phyloP scores from a whole-genome alignment of 2,113 vertebrate species.

The Coryphaenoides rupestris region DNA sequence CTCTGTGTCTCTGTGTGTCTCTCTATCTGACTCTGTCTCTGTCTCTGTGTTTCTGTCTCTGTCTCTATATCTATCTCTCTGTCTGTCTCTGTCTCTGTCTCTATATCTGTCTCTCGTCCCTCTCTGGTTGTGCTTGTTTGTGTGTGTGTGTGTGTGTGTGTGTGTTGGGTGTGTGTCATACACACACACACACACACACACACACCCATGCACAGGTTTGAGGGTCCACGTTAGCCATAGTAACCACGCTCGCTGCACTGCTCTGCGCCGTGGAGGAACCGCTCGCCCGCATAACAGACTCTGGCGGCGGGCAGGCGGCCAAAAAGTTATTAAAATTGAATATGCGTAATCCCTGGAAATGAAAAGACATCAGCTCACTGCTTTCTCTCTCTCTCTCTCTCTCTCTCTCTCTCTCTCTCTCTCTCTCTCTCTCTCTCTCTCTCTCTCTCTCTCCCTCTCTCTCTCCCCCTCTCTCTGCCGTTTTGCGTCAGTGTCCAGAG shows the following conservation, averaged over 20 bases:
- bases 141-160: not conserved
- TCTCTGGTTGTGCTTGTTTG: not conserved
- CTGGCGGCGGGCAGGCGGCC: not conserved
- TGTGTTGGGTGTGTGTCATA: not conserved
- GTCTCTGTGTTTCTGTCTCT: not conserved
- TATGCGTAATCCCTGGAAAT: slow-evolving; percentile 46
- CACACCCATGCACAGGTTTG: not conserved
- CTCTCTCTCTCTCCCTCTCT: not conserved
- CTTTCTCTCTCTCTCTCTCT: slow-evolving; percentile 36
- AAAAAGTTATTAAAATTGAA: slow-evolving; percentile 37
- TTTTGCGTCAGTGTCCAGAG: not conserved
- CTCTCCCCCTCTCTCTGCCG: no score
- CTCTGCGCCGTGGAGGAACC: not conserved
- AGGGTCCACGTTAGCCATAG: not conserved
- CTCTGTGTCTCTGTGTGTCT: slow-evolving; percentile 2
- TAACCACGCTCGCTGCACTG: not conserved
- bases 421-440: not conserved
- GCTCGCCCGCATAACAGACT: slow-evolving; percentile 1
- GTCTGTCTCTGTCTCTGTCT: slow-evolving; percentile 7
- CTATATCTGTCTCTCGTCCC: not conserved
- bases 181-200: no score
- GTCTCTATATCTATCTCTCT: not conserved
- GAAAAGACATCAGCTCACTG: slow-evolving; percentile 42
- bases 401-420: slow-evolving; percentile 8
- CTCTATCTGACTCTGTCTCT: slow-evolving; percentile 7